These are phyloP conservation scores for Drepana arcuata DNA, from an alignment of 1,140 invertebrate genomes.

Conservation along the genomic window DNA sequence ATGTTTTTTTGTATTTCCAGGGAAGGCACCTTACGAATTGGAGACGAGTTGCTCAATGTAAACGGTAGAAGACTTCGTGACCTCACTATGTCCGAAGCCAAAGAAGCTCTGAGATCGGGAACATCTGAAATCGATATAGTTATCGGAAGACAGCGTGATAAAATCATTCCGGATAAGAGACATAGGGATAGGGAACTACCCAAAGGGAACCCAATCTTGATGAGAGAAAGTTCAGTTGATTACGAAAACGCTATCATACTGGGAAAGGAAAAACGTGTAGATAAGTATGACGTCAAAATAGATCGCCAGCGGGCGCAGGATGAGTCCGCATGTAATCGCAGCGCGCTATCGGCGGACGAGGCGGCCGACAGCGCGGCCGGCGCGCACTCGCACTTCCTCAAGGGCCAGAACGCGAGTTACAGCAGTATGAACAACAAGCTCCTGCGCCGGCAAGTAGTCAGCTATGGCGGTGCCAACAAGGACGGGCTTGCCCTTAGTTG, in stretches of 20 bases:
- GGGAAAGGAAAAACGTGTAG: constrained; percentile 63
- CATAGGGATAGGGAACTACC: constrained; percentile 53
- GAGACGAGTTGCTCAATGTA: constrained; percentile 88
- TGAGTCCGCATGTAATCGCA: constrained; percentile 52
- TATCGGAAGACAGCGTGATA: constrained; percentile 72
- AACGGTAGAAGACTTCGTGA: constrained; percentile 84
- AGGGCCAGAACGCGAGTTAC: constrained; percentile 73
- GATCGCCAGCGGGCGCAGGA: constrained; percentile 52
- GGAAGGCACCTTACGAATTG: constrained; percentile 82
- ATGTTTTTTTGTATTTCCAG: constrained; percentile 60
- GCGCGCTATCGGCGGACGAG: constrained; percentile 60
- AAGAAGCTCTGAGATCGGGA: constrained; percentile 77
- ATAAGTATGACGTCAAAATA: constrained; percentile 58
- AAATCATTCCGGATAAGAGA: constrained; percentile 21
- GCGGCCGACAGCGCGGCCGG: constrained; percentile 45
- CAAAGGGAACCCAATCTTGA: constrained; percentile 35
- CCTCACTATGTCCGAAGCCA: constrained; percentile 82
- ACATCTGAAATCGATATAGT: constrained; percentile 83
- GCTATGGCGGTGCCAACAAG: constrained; percentile 66
- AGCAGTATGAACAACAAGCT: constrained; percentile 75
- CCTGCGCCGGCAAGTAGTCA: constrained; percentile 69
- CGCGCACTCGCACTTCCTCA: constrained; percentile 73
- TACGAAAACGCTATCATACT: constrained; percentile 76
- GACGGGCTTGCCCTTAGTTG: constrained; percentile 58
- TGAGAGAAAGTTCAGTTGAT: constrained; percentile 79